Evolutionary conservation across 2,797 vertebrate genomes (phyloP), one percentile per base, ranked within the genome.

Genomic region (Myotis planiceps): DNA sequence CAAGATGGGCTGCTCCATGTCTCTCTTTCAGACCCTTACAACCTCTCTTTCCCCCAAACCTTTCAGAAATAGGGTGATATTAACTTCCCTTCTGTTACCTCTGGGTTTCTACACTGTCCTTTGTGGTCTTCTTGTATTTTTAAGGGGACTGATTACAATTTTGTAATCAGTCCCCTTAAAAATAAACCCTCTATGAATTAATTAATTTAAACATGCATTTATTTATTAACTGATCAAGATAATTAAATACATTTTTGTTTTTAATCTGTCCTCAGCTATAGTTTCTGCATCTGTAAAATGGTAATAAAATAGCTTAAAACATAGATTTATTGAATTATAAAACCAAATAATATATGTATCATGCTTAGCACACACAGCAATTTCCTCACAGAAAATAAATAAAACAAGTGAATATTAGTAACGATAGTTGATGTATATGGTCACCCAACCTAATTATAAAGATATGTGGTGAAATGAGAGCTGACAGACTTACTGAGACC

Each of bases 381-480:
- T 23, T 63, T 39, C 1, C 21, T 71, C 60, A 60, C 0, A 78
- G 49, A 74, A 83, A 74, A 66, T 60, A 75, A 71, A 32, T 23
- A 58, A 78, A 92, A 19, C 21, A 55, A 51, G 25, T 86, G 14
- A 79, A 9, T 29, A 94, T 83, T 78, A 87, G 68, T 23, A 68
- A 88, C 6, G 37, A 82, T 4, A 95, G 9, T 7, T 86, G 45
- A 71, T 75, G 75, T 39, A 80, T 63, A 51, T 45, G 45, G 45
- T 91, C 76, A 85, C 13, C 39, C 27, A 94, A 42, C 13, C 32
- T 71, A 87, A 90, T 72, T 68, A 84, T 68, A 78, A 72, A 81
- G 21, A 53, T 34, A 75, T 1, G 0, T 25, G 37, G 23, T 63
- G 14, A 88, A 39, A 84, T 42, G 63, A 82, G 45, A 68, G 25